Evolutionary conservation across 2,888 invertebrate species (phyloP).

Genomic region (Cryptocheilus praepositus): DNA sequence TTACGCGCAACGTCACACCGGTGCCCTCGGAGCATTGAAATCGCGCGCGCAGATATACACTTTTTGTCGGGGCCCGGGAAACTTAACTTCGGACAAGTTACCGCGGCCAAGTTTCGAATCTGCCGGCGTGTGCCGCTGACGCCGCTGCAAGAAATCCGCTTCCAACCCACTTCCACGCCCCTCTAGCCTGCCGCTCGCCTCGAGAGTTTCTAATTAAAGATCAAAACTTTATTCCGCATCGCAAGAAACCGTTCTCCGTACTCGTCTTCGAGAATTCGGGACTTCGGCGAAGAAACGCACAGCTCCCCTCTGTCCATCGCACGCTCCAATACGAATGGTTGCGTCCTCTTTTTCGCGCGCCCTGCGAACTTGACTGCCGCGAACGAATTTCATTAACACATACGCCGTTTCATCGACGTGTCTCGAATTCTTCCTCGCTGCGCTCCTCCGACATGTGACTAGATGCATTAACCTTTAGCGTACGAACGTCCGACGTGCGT

Average conservation of each 20-base stretch:
- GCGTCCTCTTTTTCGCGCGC: too few species aligned
- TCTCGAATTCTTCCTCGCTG: too few species aligned
- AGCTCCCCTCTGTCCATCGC: too few species aligned
- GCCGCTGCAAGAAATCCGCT: constrained; percentile 56
- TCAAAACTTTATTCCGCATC: constrained; percentile 62
- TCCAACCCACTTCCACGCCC: constrained; percentile 26
- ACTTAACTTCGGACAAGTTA: constrained; percentile 65
- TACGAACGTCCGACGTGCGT: too few species aligned
- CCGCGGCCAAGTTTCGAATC: constrained; percentile 65
- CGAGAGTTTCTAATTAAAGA: constrained; percentile 71
- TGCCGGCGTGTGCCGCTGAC: constrained; percentile 63
- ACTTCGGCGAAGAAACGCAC: too few species aligned
- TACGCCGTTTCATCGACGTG: too few species aligned
- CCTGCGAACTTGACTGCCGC: too few species aligned
- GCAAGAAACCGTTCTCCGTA: constrained; percentile 3
- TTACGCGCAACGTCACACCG: constrained; percentile 61
- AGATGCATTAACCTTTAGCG: too few species aligned
- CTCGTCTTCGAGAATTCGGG: neutral
- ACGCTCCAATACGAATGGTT: too few species aligned
- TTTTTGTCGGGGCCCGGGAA: constrained; percentile 60
- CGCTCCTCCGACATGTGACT: too few species aligned
- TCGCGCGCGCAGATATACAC: constrained; percentile 36
- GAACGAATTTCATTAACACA: too few species aligned
- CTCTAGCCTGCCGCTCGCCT: constrained; percentile 26
- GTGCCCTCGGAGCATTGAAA: constrained; percentile 29